A percentile compares a stretch with the other conserved stretches of the same genome.
These are phyloP conservation scores for Littorina saxatilis DNA, from an alignment of 1,140 invertebrate genomes.

Conservation along the genomic window DNA sequence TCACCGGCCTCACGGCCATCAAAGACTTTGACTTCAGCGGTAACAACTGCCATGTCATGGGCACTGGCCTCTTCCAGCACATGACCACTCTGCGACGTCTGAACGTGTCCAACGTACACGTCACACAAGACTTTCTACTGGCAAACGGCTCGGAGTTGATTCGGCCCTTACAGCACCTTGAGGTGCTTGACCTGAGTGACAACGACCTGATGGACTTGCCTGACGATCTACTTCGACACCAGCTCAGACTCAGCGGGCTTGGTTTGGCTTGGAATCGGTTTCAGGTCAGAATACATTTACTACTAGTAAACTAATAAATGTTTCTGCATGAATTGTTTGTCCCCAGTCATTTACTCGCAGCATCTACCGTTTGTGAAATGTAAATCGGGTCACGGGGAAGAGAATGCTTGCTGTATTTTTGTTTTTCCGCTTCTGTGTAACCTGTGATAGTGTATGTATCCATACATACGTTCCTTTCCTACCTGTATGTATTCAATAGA, in stretches of 20 bases:
- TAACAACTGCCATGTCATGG: conserved; percentile 2
- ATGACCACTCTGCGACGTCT: conserved; percentile 1
- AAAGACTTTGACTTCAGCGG: conserved; percentile 3
- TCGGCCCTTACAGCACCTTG: background rate
- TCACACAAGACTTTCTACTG: background rate
- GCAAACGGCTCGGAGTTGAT: background rate
- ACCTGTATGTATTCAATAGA: background rate
- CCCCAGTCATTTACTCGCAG: too few relatives aligned
- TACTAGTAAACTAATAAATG: background rate
- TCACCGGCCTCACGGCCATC: conserved; percentile 17
- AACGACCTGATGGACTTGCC: background rate
- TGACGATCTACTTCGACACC: background rate
- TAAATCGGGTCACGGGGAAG: too few relatives aligned
- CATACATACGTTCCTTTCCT: background rate
- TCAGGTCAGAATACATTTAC: too few relatives aligned
- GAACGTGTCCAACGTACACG: background rate
- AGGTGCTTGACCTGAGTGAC: conserved; percentile 2
- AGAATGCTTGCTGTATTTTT: background rate
- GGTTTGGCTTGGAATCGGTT: background rate
- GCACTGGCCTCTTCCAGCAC: background rate
- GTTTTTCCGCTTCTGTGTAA: background rate
- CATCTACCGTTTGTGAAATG: background rate
- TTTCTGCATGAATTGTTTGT: too few relatives aligned
- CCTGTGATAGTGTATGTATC: background rate
- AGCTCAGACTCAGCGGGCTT: background rate